These are phyloP conservation scores for Eilema caniola DNA, from an alignment of 2,888 invertebrate genomes.

Conservation along the genomic window DNA sequence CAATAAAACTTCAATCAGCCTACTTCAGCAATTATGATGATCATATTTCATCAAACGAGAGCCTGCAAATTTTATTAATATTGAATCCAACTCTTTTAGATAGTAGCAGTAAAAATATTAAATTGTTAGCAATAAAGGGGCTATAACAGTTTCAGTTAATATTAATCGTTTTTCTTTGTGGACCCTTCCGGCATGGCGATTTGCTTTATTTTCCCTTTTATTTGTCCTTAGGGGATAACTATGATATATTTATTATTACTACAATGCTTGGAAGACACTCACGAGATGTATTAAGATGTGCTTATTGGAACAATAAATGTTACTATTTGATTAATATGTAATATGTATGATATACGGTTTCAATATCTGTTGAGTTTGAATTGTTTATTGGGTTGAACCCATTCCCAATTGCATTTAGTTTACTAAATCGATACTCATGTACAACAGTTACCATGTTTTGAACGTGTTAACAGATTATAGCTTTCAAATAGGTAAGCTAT, in stretches of 20 bases:
- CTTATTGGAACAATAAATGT: constrained; percentile 61
- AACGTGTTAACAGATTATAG: no score
- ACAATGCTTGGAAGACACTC: constrained; percentile 80
- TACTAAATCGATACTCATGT: no score
- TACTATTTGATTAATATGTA: constrained; percentile 44
- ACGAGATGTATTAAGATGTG: constrained; percentile 79
- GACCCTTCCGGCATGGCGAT: constrained; percentile 81
- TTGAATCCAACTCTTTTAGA: constrained; percentile 77
- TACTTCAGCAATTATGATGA: constrained; percentile 46
- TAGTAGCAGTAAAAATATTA: constrained; percentile 81
- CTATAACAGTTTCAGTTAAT: constrained; percentile 86
- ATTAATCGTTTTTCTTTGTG: constrained; percentile 86
- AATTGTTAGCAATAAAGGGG: constrained; percentile 75
- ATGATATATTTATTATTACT: constrained; percentile 86
- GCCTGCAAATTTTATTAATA: constrained; percentile 58
- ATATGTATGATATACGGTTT: constrained; percentile 25
- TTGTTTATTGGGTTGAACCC: neutral
- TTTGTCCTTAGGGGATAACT: constrained; percentile 80
- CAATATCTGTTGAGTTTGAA: constrained; percentile 7
- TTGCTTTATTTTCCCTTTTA: constrained; percentile 85
- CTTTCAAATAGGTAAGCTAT: no score
- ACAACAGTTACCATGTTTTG: no score
- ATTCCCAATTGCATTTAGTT: no score
- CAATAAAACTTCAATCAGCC: constrained; percentile 29
- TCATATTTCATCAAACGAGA: constrained; percentile 46